A percentile compares a stretch with the other conserved stretches of the same genome.
Evolutionary conservation across 2,113 vertebrate genomes (phyloP).

Genomic region (Microcebus murinus): DNA sequence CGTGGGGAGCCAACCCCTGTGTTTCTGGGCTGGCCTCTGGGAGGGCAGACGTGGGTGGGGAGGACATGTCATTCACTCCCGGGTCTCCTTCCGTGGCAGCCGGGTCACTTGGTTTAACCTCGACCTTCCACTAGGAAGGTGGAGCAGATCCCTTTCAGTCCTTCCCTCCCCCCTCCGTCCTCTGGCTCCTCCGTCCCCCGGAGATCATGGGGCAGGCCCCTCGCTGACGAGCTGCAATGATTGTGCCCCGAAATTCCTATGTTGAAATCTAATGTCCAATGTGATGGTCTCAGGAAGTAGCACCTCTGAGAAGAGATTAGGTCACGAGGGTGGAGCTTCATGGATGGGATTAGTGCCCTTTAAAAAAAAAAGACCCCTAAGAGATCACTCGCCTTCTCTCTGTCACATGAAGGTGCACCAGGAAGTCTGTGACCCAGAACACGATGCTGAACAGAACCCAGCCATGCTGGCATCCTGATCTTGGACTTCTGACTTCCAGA

Average conservation of each 20-base stretch:
- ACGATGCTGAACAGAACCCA: background rate
- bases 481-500: background rate
- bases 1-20: background rate
- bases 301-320: background rate
- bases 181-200: background rate
- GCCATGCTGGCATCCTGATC: background rate
- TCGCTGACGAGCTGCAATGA: background rate
- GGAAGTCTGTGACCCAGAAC: background rate
- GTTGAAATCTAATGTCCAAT: background rate
- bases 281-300: background rate
- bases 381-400: background rate
- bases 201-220: background rate
- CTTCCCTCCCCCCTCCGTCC: background rate
- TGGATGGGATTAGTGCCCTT: background rate
- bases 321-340: background rate
- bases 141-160: background rate
- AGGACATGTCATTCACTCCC: background rate
- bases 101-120: background rate
- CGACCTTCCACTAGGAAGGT: background rate
- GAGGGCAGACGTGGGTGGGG: background rate
- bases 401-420: background rate
- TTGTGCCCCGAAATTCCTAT: background rate
- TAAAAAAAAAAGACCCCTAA: background rate
- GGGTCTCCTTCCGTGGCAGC: background rate
- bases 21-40: background rate